Percentiles rank a stretch among this genome's conserved stretches.
Evolutionary conservation across 1,140 invertebrate genomes (phyloP).

Genomic region (Luehdorfia chinensis): DNA sequence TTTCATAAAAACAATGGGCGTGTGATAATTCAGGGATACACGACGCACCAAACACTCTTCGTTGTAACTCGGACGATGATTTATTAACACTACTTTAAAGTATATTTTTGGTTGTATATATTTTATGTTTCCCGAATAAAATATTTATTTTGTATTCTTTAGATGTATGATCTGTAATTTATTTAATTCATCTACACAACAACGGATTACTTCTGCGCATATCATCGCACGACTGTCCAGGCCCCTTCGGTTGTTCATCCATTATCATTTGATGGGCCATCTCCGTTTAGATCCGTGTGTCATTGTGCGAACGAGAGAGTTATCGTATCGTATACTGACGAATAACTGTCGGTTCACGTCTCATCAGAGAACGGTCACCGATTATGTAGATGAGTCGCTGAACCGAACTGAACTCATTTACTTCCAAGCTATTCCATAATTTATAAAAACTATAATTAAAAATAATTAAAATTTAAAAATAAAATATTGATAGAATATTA

Average conservation of each 20-base stretch:
- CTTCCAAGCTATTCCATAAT: neutral
- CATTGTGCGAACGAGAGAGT: constrained; percentile 54
- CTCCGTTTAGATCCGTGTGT: constrained; percentile 57
- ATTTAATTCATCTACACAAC: constrained; percentile 5
- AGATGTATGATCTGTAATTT: neutral
- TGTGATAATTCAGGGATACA: no score
- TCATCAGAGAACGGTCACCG: constrained; percentile 24
- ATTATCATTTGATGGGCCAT: constrained; percentile 69
- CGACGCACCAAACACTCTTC: no score
- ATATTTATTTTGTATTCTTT: no score
- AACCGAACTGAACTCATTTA: constrained; percentile 16
- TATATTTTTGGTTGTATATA: no score
- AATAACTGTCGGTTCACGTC: constrained; percentile 33
- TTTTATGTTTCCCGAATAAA: no score
- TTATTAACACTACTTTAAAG: no score
- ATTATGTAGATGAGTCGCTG: constrained; percentile 34
- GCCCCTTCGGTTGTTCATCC: constrained; percentile 56
- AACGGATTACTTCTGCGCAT: constrained; percentile 37
- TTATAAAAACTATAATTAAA: no score
- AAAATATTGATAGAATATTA: no score
- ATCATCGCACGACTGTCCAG: constrained; percentile 49
- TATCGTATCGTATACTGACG: constrained; percentile 41
- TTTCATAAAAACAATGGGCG: no score
- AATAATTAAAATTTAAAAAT: no score
- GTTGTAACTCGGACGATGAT: no score